A percentile compares a stretch with the other conserved stretches of the same genome.
phyloP scores from a whole-genome alignment of 2,797 vertebrate species.

The Perdix hodgsoniae region DNA sequence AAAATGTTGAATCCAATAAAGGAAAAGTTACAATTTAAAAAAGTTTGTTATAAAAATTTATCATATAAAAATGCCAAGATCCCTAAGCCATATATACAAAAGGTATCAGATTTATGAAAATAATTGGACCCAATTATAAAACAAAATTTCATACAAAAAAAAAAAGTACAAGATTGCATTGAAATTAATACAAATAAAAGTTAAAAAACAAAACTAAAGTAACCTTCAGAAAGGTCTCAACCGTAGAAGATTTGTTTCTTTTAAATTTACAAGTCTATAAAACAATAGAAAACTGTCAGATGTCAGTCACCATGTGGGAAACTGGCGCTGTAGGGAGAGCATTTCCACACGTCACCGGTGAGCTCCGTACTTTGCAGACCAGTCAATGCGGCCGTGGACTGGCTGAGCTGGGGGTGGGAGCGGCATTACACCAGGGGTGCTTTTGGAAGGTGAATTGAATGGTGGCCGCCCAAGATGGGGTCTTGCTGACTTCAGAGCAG shows the following conservation, averaged over 20 bases:
- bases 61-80: slow-evolving; percentile 77
- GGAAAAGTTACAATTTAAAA: slow-evolving; percentile 55
- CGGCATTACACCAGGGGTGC: slow-evolving; percentile 81
- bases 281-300: not conserved
- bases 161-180: slow-evolving; percentile 62
- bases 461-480: slow-evolving; percentile 82
- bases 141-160: slow-evolving; percentile 84
- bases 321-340: not conserved
- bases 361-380: slow-evolving; percentile 91
- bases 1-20: slow-evolving; percentile 72
- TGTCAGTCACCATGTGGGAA: not conserved
- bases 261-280: not conserved
- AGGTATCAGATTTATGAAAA: slow-evolving; percentile 78
- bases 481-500: slow-evolving; percentile 87
- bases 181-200: slow-evolving; percentile 73
- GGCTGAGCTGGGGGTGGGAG: slow-evolving; percentile 83
- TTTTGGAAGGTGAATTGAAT: slow-evolving; percentile 84
- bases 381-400: slow-evolving; percentile 90
- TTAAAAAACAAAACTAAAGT: slow-evolving; percentile 41
- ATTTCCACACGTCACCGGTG: slow-evolving; percentile 79
- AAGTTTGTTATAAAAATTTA: slow-evolving; percentile 78
- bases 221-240: slow-evolving; percentile 65
- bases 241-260: slow-evolving; percentile 45
- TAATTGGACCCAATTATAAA: slow-evolving; percentile 77
- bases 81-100: slow-evolving; percentile 81